Evolutionary conservation across 1,140 invertebrate genomes (phyloP), one percentile per base, ranked within the genome.

Genomic region (Cephus cinctus): DNA sequence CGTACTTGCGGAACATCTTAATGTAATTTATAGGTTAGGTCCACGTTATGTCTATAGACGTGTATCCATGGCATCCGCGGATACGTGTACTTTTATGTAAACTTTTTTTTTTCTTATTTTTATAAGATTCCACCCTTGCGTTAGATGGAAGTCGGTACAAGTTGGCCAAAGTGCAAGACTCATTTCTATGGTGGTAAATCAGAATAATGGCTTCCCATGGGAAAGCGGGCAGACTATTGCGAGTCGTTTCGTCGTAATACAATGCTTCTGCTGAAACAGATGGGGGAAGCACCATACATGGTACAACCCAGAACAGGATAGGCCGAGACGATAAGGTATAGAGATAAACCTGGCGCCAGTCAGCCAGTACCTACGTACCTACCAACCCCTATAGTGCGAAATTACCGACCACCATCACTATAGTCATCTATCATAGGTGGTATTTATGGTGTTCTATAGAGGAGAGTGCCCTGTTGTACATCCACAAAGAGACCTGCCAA

Each of bases 201-300:
- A 67, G 69, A 63, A 71, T 74, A 73, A 74, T 71, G 57, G 69
- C 54, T 61, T 59, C 69, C 69, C 64, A 47, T 51, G 66, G 64
- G 68, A 61, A 47, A 48, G 42, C 43, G 36, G n/a, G 51, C 43
- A 50, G 46, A 36, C 60, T 59, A 60, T 54, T 61, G 50, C 52
- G 61, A 59, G 56, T 61, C 58, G 55, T 60, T 60, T 52, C 57
- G 52, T 27, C 30, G 35, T 44, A 56, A 50, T 47, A 58, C 56
- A 55, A 47, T 57, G 47, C 56, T 53, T 25, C 42, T 50, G 49
- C 47, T 20, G 15, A 25, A 36, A 46, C 48, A 32, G 47, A 44
- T 39, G 48, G 27, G 50, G 35, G 19, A 36, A 21, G 16, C n/a
- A n/a, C n/a, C n/a, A n/a, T n/a, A n/a, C n/a, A n/a, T 21, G 4